A percentile compares a stretch with the other conserved stretches of the same genome.
phyloP scores from a whole-genome alignment of 2,888 invertebrate species.

The Schrankia costaestrigalis region DNA sequence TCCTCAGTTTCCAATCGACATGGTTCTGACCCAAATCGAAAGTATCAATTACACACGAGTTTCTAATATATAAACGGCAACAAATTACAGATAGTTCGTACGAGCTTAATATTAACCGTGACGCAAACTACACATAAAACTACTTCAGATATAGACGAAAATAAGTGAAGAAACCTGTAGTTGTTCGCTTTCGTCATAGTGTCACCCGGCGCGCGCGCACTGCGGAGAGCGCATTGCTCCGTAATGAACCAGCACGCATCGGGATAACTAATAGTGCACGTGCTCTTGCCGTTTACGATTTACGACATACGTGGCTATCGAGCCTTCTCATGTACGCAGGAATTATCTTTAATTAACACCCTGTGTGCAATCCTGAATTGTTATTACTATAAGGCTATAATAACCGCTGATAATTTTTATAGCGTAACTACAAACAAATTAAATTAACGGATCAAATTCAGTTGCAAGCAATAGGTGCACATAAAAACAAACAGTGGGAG shows the following conservation, averaged over 20 bases:
- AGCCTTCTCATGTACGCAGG: constrained; percentile 1
- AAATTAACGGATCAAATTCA: too few species aligned
- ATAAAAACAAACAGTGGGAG: constrained; percentile 24
- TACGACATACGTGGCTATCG: constrained; percentile 26
- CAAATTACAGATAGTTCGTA: constrained; percentile 28
- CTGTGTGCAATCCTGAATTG: constrained; percentile 11
- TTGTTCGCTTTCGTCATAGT: constrained; percentile 44
- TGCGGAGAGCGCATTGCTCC: constrained; percentile 27
- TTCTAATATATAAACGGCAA: constrained; percentile 33
- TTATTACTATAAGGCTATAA: too few species aligned
- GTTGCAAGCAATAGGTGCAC: too few species aligned
- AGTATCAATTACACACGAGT: constrained; percentile 35
- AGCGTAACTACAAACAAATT: too few species aligned
- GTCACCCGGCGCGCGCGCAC: constrained; percentile 31
- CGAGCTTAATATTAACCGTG: constrained; percentile 42
- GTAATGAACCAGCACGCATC: constrained; percentile 40
- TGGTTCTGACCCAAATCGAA: constrained; percentile 23
- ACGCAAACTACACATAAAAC: constrained; percentile 42
- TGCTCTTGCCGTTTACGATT: constrained; percentile 25
- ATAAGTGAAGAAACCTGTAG: constrained; percentile 49
- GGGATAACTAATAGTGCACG: constrained; percentile 33
- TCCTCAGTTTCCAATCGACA: constrained; percentile 20
- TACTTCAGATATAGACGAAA: constrained; percentile 27
- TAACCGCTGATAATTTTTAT: too few species aligned
- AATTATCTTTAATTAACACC: constrained; percentile 9